Conservation (phyloP, 2,888 invertebrate genomes). For the Unio delphinus region DNA sequence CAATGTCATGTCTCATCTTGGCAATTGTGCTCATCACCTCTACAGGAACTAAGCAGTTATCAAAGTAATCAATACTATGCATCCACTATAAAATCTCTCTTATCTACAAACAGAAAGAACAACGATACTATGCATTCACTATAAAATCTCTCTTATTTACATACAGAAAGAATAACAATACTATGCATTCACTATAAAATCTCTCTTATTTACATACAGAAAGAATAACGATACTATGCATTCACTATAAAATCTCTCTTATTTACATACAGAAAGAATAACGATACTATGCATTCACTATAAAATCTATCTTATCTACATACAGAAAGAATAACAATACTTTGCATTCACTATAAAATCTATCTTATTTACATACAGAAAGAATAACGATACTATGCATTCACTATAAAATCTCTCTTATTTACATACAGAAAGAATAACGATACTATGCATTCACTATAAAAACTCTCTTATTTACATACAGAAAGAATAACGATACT, state of each 20-base stretch:
- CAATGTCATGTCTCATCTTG: slow-evolving; percentile 19
- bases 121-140: slow-evolving; percentile 14
- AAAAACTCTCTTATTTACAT: too few relatives aligned
- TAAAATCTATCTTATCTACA: slow-evolving; percentile 16
- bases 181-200: too few relatives aligned
- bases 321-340: neutral
- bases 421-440: too few relatives aligned
- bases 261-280: slow-evolving; percentile 31
- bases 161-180: neutral
- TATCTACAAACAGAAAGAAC: slow-evolving; percentile 30
- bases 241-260: slow-evolving; percentile 38
- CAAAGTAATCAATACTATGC: neutral
- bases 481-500: too few relatives aligned
- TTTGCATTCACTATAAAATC: too few relatives aligned
- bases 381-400: neutral
- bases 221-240: neutral
- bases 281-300: slow-evolving; percentile 17
- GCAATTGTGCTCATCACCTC: slow-evolving; percentile 49
- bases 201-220: too few relatives aligned
- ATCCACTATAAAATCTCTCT: slow-evolving; percentile 40
- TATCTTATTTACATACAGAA: too few relatives aligned
- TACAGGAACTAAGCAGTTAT: neutral
- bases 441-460: neutral
- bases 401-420: too few relatives aligned
- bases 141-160: slow-evolving; percentile 20